These are phyloP conservation scores for Podarcis raffonei DNA, from an alignment of 2,113 vertebrate species.

Conservation along the genomic window DNA sequence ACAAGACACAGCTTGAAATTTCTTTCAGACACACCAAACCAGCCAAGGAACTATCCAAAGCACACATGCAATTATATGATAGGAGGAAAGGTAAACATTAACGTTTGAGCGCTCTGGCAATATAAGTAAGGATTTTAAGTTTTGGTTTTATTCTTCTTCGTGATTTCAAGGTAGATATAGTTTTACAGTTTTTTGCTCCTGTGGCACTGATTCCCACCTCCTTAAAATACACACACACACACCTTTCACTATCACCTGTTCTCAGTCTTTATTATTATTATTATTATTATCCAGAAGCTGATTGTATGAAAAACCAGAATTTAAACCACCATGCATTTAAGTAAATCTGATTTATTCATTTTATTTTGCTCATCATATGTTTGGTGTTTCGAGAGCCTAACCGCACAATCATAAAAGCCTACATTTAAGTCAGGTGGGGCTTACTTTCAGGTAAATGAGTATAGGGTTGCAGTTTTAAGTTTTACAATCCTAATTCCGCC, in stretches of 20 bases:
- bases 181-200: neutral
- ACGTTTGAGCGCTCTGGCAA: neutral
- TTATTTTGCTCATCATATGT: too few species aligned
- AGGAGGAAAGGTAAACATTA: neutral
- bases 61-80: neutral
- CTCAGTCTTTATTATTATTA: neutral
- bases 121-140: neutral
- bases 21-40: neutral
- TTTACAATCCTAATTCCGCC: too few species aligned
- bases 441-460: neutral
- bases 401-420: neutral
- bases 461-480: neutral
- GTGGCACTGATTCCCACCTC: neutral
- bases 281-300: neutral
- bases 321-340: neutral
- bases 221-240: too few species aligned
- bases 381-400: neutral
- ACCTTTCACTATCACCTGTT: neutral
- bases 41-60: neutral
- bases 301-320: neutral
- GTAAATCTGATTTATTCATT: neutral
- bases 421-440: neutral
- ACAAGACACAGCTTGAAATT: rapidly evolving
- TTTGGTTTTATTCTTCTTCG: neutral
- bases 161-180: neutral